These are phyloP conservation scores for Uria aalge DNA, from an alignment of 2,113 vertebrate genomes.

Conservation along the genomic window DNA sequence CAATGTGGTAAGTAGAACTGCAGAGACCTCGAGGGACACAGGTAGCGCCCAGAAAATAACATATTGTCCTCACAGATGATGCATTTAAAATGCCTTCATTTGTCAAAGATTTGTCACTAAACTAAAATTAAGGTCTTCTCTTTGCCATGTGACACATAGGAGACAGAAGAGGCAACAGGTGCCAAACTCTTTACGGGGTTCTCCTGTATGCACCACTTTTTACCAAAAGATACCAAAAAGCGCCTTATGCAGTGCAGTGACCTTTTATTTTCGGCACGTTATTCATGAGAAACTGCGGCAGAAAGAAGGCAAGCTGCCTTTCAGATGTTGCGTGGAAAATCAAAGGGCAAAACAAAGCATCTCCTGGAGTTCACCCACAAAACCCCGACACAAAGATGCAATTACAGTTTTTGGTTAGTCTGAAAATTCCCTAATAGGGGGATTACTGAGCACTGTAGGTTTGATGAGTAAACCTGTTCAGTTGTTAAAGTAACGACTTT, in stretches of 20 bases:
- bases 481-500: not conserved
- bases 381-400: not conserved
- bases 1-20: not conserved
- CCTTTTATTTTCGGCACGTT: not conserved
- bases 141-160: not conserved
- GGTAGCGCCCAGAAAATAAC: not conserved
- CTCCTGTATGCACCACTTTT: not conserved
- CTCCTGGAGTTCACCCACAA: not conserved
- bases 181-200: not conserved
- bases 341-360: not conserved
- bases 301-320: not conserved
- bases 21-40: not conserved
- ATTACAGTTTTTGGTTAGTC: not conserved
- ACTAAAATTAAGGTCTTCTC: not conserved
- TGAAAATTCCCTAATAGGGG: slow-evolving; percentile 5
- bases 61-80: not conserved
- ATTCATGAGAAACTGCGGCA: not conserved
- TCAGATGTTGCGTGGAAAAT: not conserved
- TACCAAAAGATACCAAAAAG: not conserved
- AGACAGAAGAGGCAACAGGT: not conserved
- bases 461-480: not conserved
- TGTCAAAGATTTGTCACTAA: not conserved
- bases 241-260: not conserved
- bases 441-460: not conserved
- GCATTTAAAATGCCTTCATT: not conserved